Conservation (phyloP, 53 echinoderm and acorn worm genomes). For the Apostichopus leukothele region DNA sequence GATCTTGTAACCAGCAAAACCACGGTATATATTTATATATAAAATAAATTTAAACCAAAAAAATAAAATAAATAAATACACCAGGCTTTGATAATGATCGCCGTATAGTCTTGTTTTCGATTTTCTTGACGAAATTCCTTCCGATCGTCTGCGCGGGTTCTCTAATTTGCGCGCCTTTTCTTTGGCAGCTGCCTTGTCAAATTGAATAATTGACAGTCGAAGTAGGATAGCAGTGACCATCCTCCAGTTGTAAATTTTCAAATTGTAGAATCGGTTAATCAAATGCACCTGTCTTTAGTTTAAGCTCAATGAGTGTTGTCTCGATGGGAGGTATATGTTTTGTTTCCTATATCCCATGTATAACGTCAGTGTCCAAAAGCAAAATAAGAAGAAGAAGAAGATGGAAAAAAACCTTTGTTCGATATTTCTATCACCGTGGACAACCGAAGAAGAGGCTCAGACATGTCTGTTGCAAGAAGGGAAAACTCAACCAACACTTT, state of each 20-base stretch:
- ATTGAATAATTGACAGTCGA: slow-evolving; percentile 9
- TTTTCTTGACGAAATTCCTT: background rate
- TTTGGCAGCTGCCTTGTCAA: slow-evolving; percentile 30
- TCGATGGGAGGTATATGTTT: no score
- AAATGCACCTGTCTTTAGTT: slow-evolving; percentile 37
- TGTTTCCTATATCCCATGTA: no score
- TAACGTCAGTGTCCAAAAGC: no score
- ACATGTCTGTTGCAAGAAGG: no score
- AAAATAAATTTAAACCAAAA: background rate
- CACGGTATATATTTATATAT: no score
- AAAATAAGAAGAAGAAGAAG: no score
- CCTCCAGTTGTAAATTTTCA: background rate
- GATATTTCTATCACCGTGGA: no score
- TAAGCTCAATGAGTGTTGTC: background rate
- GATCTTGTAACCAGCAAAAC: no score
- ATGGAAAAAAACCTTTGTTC: no score
- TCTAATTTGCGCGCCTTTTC: slow-evolving; percentile 25
- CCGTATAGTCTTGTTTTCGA: background rate
- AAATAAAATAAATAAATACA: background rate
- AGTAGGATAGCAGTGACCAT: slow-evolving; percentile 23
- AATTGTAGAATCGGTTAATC: slow-evolving; percentile 16
- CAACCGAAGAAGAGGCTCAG: no score
- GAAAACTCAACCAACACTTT: no score
- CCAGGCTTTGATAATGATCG: background rate
- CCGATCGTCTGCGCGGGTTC: slow-evolving; percentile 1